Percentiles rank a stretch among this genome's conserved stretches.
phyloP scores from a whole-genome alignment of 2,113 vertebrate genomes.

The Pygoscelis adeliae region DNA sequence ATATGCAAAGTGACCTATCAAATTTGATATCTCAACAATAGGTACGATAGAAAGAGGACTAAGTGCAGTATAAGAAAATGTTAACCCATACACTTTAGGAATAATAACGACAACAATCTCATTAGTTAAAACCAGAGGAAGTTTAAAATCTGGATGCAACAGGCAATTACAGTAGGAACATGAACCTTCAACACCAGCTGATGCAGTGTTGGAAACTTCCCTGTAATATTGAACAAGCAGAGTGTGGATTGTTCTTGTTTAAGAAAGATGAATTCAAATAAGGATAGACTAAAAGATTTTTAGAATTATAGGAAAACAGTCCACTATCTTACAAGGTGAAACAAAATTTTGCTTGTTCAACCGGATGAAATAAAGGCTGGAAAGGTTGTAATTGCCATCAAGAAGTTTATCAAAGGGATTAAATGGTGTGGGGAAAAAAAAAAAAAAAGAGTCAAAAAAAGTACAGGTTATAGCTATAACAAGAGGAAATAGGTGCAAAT shows the following conservation, averaged over 20 bases:
- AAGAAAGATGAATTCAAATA: background rate
- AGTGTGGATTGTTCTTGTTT: background rate
- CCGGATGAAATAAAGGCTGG: background rate
- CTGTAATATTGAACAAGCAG: background rate
- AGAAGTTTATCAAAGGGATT: background rate
- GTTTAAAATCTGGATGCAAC: background rate
- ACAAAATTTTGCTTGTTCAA: background rate
- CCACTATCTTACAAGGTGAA: background rate
- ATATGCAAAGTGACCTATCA: background rate
- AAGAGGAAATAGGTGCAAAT: background rate
- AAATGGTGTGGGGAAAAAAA: background rate
- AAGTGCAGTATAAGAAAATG: background rate
- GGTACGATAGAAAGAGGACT: rapidly evolving
- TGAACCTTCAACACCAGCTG: background rate
- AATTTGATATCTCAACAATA: background rate
- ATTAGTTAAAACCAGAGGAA: background rate
- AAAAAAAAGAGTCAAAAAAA: background rate
- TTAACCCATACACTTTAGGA: background rate
- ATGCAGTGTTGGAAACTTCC: background rate
- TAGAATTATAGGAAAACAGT: background rate
- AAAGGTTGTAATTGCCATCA: background rate
- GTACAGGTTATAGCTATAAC: background rate
- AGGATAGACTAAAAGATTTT: background rate
- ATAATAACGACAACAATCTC: background rate
- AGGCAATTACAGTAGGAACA: background rate